Evolutionary conservation across 2,888 invertebrate species (phyloP).

Genomic region (Oxystoma pomonae): DNA sequence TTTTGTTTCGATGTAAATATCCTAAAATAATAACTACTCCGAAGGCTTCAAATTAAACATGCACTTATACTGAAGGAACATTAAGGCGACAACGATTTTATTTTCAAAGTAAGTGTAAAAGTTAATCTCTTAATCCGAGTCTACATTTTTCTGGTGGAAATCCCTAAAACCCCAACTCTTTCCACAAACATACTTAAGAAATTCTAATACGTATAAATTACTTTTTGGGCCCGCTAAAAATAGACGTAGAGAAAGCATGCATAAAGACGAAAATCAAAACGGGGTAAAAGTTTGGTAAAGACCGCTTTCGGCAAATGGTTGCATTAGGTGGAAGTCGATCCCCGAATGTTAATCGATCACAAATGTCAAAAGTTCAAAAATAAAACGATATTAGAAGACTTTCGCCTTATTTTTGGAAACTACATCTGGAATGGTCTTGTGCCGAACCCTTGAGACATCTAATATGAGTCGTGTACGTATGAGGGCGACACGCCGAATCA

Average conservation of each 20-base stretch:
- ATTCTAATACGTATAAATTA: slow-evolving; percentile 20
- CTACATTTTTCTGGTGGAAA: slow-evolving; percentile 10
- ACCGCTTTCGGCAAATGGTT: slow-evolving; percentile 25
- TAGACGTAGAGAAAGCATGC: slow-evolving; percentile 12
- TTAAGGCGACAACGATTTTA: slow-evolving; percentile 1
- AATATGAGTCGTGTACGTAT: slow-evolving; percentile 15
- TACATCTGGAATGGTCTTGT: slow-evolving; percentile 15
- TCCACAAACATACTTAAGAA: slow-evolving; percentile 8
- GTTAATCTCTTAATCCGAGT: not conserved
- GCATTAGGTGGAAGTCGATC: slow-evolving; percentile 18
- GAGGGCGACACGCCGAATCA: not conserved
- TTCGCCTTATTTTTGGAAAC: slow-evolving; percentile 37
- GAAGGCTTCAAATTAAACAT: not conserved
- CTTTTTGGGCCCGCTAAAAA: slow-evolving; percentile 15
- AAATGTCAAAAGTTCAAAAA: slow-evolving; percentile 36
- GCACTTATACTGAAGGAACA: no score
- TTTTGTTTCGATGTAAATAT: no score
- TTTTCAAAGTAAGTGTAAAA: slow-evolving; percentile 2
- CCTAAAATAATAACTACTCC: not conserved
- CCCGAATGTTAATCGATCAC: slow-evolving; percentile 34
- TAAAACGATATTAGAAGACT: slow-evolving; percentile 29
- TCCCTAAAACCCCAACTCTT: slow-evolving; percentile 10
- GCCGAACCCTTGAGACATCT: slow-evolving; percentile 17
- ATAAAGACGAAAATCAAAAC: slow-evolving; percentile 13
- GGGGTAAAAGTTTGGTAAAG: slow-evolving; percentile 16